These are phyloP conservation scores for Sclerodermus sp. DNA, from an alignment of 2,888 invertebrate genomes.

Conservation along the genomic window DNA sequence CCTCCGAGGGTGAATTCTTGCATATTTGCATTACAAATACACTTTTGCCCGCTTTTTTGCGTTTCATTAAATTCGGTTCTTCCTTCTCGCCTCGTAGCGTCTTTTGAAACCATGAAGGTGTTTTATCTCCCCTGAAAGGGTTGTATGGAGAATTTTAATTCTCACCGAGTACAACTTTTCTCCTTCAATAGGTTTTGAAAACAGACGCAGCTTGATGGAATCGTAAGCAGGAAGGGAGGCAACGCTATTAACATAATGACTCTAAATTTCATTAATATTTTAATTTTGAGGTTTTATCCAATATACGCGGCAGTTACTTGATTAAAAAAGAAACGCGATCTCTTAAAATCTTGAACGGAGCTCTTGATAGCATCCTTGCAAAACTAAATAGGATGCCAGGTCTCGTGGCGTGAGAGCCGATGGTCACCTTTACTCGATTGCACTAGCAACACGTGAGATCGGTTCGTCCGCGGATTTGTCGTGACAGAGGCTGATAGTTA, in stretches of 20 bases:
- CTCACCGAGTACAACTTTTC: constrained; percentile 13
- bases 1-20: constrained; percentile 12
- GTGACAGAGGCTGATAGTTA: constrained; percentile 24
- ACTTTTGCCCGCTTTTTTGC: constrained; percentile 24
- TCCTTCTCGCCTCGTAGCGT: constrained; percentile 5
- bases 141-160: constrained; percentile 42
- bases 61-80: constrained; percentile 43
- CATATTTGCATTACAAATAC: constrained; percentile 47
- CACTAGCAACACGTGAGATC: too few relatives aligned
- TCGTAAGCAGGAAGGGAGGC: constrained; percentile 23
- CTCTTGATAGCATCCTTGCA: too few relatives aligned
- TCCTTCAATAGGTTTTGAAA: constrained; percentile 5
- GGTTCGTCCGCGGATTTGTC: constrained; percentile 8
- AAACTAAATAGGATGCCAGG: too few relatives aligned
- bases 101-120: constrained; percentile 23
- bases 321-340: too few relatives aligned
- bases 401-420: too few relatives aligned
- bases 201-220: constrained; percentile 18
- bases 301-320: too few relatives aligned
- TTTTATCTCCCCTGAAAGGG: constrained; percentile 28
- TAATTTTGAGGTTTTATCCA: too few relatives aligned
- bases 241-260: constrained; percentile 14
- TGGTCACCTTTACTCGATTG: too few relatives aligned
- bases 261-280: neutral
- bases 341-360: too few relatives aligned